A percentile compares a stretch with the other conserved stretches of the same genome.
Evolutionary conservation across 2,797 vertebrate genomes (phyloP).

Genomic region (Brachyalestes nurse): DNA sequence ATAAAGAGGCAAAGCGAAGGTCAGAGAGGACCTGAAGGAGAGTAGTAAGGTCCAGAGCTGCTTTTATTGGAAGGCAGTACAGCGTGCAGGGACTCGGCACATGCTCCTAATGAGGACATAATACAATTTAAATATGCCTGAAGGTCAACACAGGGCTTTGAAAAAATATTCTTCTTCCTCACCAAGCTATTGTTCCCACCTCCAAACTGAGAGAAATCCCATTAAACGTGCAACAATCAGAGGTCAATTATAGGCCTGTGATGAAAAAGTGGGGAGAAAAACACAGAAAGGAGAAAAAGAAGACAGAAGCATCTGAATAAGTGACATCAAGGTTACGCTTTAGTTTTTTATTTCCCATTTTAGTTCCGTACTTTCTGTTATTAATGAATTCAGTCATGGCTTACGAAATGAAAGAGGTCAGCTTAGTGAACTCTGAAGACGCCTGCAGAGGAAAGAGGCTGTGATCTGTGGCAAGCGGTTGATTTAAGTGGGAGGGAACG

Average conservation of each 20-base stretch:
- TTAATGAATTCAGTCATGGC: not conserved
- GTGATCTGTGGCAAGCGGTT: not conserved
- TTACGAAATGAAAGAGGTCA: not conserved
- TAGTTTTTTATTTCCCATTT: not conserved
- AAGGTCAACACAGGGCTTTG: conserved; percentile 49
- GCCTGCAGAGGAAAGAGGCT: not conserved
- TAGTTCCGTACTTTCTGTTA: not conserved
- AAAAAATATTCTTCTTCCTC: conserved; percentile 39
- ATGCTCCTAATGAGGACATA: conserved; percentile 53
- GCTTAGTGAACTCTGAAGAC: not conserved
- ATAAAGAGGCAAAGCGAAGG: conserved; percentile 51
- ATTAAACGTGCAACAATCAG: conserved; percentile 32
- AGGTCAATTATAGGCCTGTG: conserved; percentile 26
- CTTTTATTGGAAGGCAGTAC: conserved; percentile 50
- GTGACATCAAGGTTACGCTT: not conserved
- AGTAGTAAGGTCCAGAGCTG: conserved; percentile 25
- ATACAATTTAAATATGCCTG: conserved; percentile 46
- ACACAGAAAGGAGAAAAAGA: conserved; percentile 15
- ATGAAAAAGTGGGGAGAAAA: conserved; percentile 3
- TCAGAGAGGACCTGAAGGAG: conserved; percentile 55
- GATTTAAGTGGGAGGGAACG: not conserved
- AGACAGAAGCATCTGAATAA: conserved; percentile 6
- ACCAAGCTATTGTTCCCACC: conserved; percentile 13
- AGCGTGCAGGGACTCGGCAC: conserved; percentile 25
- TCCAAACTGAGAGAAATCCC: conserved; percentile 32